A percentile compares a stretch with the other conserved stretches of the same genome.
phyloP scores from a whole-genome alignment of 2,888 invertebrate species.

The Plemyria rubiginata region DNA sequence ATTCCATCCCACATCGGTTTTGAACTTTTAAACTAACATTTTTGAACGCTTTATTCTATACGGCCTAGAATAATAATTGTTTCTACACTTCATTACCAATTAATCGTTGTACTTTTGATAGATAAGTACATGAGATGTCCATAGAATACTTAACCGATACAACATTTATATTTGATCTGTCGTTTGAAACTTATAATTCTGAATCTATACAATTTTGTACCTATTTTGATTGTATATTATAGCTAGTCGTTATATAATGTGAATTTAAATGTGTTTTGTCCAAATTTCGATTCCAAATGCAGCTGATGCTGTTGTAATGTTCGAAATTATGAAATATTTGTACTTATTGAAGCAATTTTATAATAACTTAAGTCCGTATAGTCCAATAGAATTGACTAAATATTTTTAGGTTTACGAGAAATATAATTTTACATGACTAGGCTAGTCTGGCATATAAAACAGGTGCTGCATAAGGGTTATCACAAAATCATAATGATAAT shows the following conservation, averaged over 20 bases:
- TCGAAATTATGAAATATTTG: conserved; percentile 51
- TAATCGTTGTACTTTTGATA: conserved; percentile 29
- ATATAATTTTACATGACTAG: conserved; percentile 33
- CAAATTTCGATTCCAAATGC: conserved; percentile 59
- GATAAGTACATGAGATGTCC: conserved; percentile 35
- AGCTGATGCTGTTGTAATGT: conserved; percentile 62
- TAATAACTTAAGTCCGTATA: conserved; percentile 42
- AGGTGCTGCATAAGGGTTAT: conserved; percentile 37
- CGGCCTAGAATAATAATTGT: conserved; percentile 35
- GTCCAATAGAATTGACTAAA: conserved; percentile 44
- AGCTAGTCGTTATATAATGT: conserved; percentile 65
- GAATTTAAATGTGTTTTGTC: conserved; percentile 62
- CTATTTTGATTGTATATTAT: conserved; percentile 58
- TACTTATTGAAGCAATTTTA: conserved; percentile 58
- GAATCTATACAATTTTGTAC: conserved; percentile 51
- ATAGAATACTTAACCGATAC: conserved; percentile 22
- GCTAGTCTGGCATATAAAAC: conserved; percentile 36
- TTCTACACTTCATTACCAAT: conserved; percentile 31
- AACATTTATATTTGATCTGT: conserved; percentile 47
- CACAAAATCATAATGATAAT: conserved; percentile 33
- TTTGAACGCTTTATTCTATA: conserved; percentile 35
- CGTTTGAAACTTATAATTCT: conserved; percentile 49
- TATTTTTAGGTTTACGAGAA: conserved; percentile 38
- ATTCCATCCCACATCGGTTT: conserved; percentile 17
- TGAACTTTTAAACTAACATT: conserved; percentile 33